These are phyloP conservation scores for Samia ricini DNA, from an alignment of 1,140 invertebrate species.

Conservation along the genomic window DNA sequence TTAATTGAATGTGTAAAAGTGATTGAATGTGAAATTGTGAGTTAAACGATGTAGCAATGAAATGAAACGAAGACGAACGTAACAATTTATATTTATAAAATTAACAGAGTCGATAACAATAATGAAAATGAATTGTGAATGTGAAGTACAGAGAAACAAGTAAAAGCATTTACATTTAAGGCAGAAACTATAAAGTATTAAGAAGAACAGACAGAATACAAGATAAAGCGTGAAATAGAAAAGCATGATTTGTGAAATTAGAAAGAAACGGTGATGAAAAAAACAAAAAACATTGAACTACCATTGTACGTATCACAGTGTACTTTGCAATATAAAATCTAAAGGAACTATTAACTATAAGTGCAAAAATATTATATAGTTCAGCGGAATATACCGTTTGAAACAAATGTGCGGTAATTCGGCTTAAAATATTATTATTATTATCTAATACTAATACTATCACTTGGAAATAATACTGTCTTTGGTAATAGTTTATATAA, in stretches of 20 bases:
- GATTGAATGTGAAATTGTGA: constrained; percentile 5
- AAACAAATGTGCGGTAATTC: constrained; percentile 76
- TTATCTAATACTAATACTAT: constrained; percentile 41
- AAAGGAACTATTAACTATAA: constrained; percentile 45
- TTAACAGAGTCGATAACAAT: constrained; percentile 13
- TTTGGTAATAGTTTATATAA: constrained; percentile 59
- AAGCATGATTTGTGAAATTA: constrained; percentile 4
- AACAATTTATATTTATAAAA: constrained; percentile 31
- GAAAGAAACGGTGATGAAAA: constrained; percentile 20
- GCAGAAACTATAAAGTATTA: constrained; percentile 10
- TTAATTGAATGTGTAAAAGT: constrained; percentile 5
- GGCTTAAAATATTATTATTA: constrained; percentile 25
- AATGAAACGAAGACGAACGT: constrained; percentile 39
- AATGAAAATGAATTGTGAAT: constrained; percentile 13
- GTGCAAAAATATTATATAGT: constrained; percentile 34
- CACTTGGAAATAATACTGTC: constrained; percentile 65
- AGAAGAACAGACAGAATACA: background rate
- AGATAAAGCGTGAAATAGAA: constrained; percentile 11
- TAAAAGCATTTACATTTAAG: constrained; percentile 8
- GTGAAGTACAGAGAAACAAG: constrained; percentile 9
- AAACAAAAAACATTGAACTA: constrained; percentile 36
- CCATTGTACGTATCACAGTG: constrained; percentile 68
- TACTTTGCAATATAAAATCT: constrained; percentile 52
- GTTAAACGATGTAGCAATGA: constrained; percentile 14
- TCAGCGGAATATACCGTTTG: constrained; percentile 64